Base-by-base conservation (phyloP, 2,888 invertebrate species). In the Hypomecis atomaria region DNA sequence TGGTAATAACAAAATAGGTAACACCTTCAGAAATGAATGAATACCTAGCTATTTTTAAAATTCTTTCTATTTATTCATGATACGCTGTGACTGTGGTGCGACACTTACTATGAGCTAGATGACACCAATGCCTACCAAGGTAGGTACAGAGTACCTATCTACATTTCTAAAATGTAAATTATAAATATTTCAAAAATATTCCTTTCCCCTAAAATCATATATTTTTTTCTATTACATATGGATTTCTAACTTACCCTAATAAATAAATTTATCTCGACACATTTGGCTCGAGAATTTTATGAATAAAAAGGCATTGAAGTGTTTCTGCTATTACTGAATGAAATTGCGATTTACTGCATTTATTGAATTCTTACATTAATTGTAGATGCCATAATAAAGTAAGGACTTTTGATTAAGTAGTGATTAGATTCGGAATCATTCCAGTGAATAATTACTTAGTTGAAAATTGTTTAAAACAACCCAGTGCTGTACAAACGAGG, bases 321-420 rank as follows among this genome's bases (percentile, higher is more conserved):
- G 7, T 42, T 56, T 37, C 37, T 50, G 36, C 34, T 57, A 45
- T 45, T 49, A 38, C 7, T 33, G 37, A 58, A 23, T 34, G 8
- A 13, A 47, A 53, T 54, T 47, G 49, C 49, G 44, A 43, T 40
- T 50, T 50, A 59, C 59, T 60, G 58, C 61, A 59, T 61, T 34
- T 70, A 74, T 74, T 70, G 57, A 64, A 52, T 71, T 76, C 75
- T 70, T 63, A 71, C 71, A 71, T 77, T 61, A 72, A 72, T 78
- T 76, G 72, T 76, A 77, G 78, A 76, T 76, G 74, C 72, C 79
- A 79, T 81, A 76, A 73, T 81, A 76, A 72, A 65, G 34, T 76
- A 77, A 72, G 74, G 59, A 49, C 40, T 38, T 52, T 76, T 78
- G 76, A 69, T 67, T 74, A 76, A 68, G 74, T 80, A 79, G 79